Evolutionary conservation across 2,113 vertebrate genomes (phyloP), one percentile per base, ranked within the genome.

Genomic region (Sorex fumeus): DNA sequence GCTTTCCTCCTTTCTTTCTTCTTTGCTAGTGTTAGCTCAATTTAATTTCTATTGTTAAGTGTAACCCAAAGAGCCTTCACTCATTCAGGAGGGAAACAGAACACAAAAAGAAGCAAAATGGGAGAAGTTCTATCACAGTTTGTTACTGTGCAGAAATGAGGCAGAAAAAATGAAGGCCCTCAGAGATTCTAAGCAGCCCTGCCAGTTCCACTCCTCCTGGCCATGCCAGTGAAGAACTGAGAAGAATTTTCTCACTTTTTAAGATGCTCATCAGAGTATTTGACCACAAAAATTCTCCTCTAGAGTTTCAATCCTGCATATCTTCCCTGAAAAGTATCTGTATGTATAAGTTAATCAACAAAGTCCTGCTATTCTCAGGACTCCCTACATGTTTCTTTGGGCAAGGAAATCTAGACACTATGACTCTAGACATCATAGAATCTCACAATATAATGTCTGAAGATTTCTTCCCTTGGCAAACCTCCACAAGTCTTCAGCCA

Each of bases 11-110:
- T 87, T 66, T 95, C 71, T 90, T 93, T 90, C 88, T 43, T 90
- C 79, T 91, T 88, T 85, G 43, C 50, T 90, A 85, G 36, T 28
- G 36, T 70, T 87, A 77, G 64, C 12, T 93, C 75, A 79, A 64
- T 88, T 95, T 95, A 71, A 88, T 94, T 94, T 94, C 79, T 88
- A 64, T 92, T 95, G 94, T 91, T 93, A 88, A 95, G 84, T 93
- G 43, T 90, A 93, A 88, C 75, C 71, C 45, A 88, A 90, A 93
- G 85, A 95, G 80, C 53, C 80, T 95, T 92, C 82, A 74, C 85
- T 77, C 90, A 92, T 86, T 83, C 60, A 86, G 50, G 36, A 71
- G 53, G 50, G 92, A 96, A 89, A 83, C 36, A 76, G 87, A 93
- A 92, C 93, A 95, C 93, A 90, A 95, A 88, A 45, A 88, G 67